Percentiles rank a stretch among this genome's conserved stretches.
Evolutionary conservation across 1,140 invertebrate species (phyloP).

Genomic region (Galleria mellonella): DNA sequence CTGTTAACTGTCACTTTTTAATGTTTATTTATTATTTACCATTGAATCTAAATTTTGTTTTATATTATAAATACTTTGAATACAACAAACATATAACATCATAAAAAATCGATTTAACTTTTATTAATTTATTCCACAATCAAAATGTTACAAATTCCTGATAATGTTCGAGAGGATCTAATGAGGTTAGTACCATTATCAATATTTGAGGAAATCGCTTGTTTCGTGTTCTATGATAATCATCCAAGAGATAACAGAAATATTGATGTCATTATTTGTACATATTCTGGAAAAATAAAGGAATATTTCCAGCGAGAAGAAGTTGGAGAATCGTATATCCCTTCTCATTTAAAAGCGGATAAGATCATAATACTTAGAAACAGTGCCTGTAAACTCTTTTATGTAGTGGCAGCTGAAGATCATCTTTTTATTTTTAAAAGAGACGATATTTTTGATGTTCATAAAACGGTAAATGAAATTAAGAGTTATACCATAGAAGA

Average conservation of each 20-base stretch:
- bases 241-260: constrained; percentile 35
- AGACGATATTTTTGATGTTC: constrained; percentile 23
- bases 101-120: too few species aligned
- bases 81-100: too few species aligned
- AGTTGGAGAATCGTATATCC: constrained; percentile 17
- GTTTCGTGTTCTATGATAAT: constrained; percentile 50
- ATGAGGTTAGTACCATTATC: constrained; percentile 22
- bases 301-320: constrained; percentile 40
- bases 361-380: constrained; percentile 41
- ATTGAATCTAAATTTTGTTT: too few species aligned
- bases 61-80: too few species aligned
- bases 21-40: too few species aligned
- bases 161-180: constrained; percentile 17
- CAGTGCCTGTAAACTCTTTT: constrained; percentile 40
- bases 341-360: background rate
- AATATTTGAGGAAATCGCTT: constrained; percentile 17
- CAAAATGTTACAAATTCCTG: constrained; percentile 3
- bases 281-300: constrained; percentile 30
- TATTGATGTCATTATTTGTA: constrained; percentile 45
- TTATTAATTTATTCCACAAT: too few species aligned
- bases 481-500: constrained; percentile 37
- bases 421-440: constrained; percentile 40
- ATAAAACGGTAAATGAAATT: constrained; percentile 29
- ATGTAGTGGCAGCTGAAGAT: constrained; percentile 27
- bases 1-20: too few species aligned